phyloP scores from a whole-genome alignment of 2,797 vertebrate genomes.

The Spondyliosoma cantharus region DNA sequence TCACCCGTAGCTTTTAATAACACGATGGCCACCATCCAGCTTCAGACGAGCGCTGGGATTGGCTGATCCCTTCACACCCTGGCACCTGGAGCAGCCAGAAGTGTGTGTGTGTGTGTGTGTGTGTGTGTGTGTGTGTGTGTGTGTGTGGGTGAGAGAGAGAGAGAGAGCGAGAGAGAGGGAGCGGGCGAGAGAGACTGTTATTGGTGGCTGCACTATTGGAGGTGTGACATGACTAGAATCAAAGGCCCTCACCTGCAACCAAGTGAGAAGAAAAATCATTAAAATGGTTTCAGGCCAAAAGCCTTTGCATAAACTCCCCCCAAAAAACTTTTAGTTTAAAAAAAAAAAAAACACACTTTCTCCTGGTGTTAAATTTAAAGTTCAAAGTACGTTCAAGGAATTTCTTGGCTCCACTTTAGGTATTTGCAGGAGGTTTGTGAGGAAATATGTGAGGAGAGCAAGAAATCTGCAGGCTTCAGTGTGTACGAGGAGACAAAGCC shows the following conservation, averaged over 20 bases:
- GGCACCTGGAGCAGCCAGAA: constrained; percentile 92
- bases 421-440: constrained; percentile 60
- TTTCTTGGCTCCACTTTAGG: constrained; percentile 63
- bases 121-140: constrained; percentile 40
- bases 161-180: constrained; percentile 14
- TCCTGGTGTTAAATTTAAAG: constrained; percentile 58
- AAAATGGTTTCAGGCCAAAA: constrained; percentile 91
- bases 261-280: constrained; percentile 88
- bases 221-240: constrained; percentile 89
- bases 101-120: constrained; percentile 62
- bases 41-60: constrained; percentile 87
- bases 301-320: constrained; percentile 81
- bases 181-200: constrained; percentile 64
- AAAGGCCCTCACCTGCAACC: constrained; percentile 91
- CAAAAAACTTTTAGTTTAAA: constrained; percentile 64
- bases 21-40: constrained; percentile 92
- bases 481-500: constrained; percentile 51
- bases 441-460: constrained; percentile 46
- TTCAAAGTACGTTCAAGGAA: constrained; percentile 61
- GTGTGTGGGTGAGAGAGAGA: constrained; percentile 36
- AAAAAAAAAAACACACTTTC: constrained; percentile 44
- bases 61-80: constrained; percentile 85
- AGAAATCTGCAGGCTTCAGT: constrained; percentile 42
- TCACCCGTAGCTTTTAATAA: constrained; percentile 96
- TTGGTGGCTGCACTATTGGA: constrained; percentile 77